Conservation (phyloP, 2,113 vertebrate genomes). For the Lipophrys pholis region DNA sequence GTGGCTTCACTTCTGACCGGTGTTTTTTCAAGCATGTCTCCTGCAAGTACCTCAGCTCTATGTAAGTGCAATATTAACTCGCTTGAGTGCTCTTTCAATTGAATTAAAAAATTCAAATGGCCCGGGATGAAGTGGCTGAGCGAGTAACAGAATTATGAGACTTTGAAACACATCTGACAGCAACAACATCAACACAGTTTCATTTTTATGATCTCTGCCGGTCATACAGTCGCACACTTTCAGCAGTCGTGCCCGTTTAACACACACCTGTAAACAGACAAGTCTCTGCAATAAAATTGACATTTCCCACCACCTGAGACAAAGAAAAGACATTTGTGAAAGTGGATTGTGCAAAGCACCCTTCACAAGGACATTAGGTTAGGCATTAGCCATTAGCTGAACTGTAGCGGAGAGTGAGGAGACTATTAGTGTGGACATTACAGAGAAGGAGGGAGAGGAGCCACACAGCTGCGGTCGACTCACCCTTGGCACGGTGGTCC, state of each 20-base stretch:
- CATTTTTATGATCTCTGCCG: conserved; percentile 24
- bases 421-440: conserved; percentile 66
- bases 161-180: conserved; percentile 29
- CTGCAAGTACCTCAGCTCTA: neutral
- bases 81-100: conserved; percentile 15
- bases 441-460: conserved; percentile 41
- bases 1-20: neutral
- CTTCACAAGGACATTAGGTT: conserved; percentile 70
- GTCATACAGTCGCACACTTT: conserved; percentile 10
- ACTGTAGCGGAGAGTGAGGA: conserved; percentile 52
- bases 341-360: conserved; percentile 60
- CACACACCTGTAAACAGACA: conserved; percentile 26
- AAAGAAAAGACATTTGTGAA: conserved; percentile 61
- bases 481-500: conserved; percentile 93
- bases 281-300: conserved; percentile 47
- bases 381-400: conserved; percentile 66
- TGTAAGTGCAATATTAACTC: conserved; percentile 4
- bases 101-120: conserved; percentile 29
- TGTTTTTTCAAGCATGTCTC: conserved; percentile 3
- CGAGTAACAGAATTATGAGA: neutral
- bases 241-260: conserved; percentile 10
- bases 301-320: conserved; percentile 64
- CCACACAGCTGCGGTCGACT: conserved; percentile 59
- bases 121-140: no score
- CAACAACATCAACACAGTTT: conserved; percentile 1